Evolutionary conservation across 1,140 invertebrate genomes (phyloP).

Genomic region (Drosophila bocki): DNA sequence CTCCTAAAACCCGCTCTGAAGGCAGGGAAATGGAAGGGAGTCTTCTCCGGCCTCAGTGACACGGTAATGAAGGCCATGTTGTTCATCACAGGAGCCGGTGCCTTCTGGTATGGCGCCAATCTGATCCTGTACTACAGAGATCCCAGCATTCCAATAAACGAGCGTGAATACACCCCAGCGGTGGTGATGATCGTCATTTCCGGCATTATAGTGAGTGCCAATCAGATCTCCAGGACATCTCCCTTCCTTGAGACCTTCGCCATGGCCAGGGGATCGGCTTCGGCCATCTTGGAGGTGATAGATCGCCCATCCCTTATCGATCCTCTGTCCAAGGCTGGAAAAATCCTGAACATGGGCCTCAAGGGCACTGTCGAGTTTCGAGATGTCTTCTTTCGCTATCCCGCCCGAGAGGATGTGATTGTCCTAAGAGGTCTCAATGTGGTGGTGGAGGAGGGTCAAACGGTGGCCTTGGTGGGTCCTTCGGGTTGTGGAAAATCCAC

Average conservation of each 20-base stretch:
- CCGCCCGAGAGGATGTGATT: constrained; percentile 90
- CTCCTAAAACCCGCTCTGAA: constrained; percentile 84
- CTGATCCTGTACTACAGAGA: constrained; percentile 87
- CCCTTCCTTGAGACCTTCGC: constrained; percentile 92
- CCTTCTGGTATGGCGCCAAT: constrained; percentile 94
- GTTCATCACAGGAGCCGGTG: constrained; percentile 91
- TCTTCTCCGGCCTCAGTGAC: constrained; percentile 90
- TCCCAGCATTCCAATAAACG: constrained; percentile 58
- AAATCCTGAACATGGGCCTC: constrained; percentile 87
- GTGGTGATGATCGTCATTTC: constrained; percentile 92
- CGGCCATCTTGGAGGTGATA: constrained; percentile 91
- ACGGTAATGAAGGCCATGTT: constrained; percentile 93
- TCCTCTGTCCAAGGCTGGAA: constrained; percentile 87
- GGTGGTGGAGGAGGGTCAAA: constrained; percentile 88
- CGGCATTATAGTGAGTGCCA: constrained; percentile 91
- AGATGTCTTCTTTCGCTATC: constrained; percentile 93
- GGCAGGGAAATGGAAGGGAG: constrained; percentile 89
- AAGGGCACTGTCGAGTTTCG: constrained; percentile 90
- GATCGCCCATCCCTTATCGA: constrained; percentile 91
- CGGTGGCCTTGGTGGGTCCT: constrained; percentile 90
- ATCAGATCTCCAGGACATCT: constrained; percentile 91
- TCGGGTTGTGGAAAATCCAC: constrained; percentile 93
- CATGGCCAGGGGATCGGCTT: constrained; percentile 91
- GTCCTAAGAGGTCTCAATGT: constrained; percentile 88
- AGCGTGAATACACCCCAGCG: constrained; percentile 89